Percentiles rank a stretch among this genome's conserved stretches.
phyloP scores from a whole-genome alignment of 1,140 invertebrate genomes.

The Ceratitis capitata region DNA sequence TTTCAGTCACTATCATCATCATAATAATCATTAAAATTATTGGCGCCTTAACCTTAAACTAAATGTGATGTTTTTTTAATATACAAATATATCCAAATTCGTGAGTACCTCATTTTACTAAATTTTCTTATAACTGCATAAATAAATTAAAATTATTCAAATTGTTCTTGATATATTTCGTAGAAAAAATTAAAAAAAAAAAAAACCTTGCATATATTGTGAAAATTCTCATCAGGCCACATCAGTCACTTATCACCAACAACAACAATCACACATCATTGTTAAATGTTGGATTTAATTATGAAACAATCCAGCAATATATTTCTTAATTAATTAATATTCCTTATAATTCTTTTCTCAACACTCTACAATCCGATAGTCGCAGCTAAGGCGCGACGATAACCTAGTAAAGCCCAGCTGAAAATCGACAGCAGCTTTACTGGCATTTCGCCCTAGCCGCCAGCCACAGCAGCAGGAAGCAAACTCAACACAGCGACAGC shows the following conservation, averaged over 20 bases:
- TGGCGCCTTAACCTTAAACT: not conserved
- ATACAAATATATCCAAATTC: not conserved
- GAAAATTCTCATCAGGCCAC: slow-evolving; percentile 36
- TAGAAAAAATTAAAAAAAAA: not conserved
- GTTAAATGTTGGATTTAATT: not conserved
- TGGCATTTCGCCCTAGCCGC: slow-evolving; percentile 42
- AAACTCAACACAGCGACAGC: slow-evolving; percentile 21
- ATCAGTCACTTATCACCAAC: slow-evolving; percentile 27
- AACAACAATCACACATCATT: slow-evolving; percentile 22
- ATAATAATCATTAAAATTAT: slow-evolving; percentile 7
- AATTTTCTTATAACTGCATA: not conserved
- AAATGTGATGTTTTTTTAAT: not conserved
- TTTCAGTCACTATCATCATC: slow-evolving; percentile 2
- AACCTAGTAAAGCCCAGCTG: slow-evolving; percentile 64
- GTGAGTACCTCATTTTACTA: not conserved
- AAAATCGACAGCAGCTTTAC: slow-evolving; percentile 52
- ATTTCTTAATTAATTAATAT: not conserved
- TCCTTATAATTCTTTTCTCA: not conserved
- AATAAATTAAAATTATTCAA: not conserved
- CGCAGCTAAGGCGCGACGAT: slow-evolving; percentile 65
- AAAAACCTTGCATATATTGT: not conserved
- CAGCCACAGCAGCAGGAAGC: slow-evolving; percentile 41
- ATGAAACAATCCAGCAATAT: not conserved
- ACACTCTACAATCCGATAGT: slow-evolving; percentile 46
- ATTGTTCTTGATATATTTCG: not conserved